Conservation (phyloP, 2,797 vertebrate genomes). For the Miichthys miiuy region DNA sequence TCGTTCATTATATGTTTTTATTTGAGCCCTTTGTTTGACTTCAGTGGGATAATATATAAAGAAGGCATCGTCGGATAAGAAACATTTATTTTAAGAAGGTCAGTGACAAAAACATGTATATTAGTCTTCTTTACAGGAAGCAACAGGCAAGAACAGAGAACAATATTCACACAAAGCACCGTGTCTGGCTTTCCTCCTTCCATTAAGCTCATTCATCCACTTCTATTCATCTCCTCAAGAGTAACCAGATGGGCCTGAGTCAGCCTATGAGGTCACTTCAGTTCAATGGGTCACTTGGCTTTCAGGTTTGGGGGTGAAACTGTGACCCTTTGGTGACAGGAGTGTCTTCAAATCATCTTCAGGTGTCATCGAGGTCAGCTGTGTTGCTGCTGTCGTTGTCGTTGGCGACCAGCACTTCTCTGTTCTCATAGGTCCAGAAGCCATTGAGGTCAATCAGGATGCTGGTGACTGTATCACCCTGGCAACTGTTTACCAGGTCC, state of each 20-base stretch:
- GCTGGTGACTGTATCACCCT: conserved; percentile 97
- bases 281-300: not conserved
- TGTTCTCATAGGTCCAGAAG: conserved; percentile 99
- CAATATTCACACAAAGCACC: conserved; percentile 10
- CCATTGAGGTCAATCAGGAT: conserved; percentile 99
- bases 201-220: not conserved
- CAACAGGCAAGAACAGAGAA: not conserved
- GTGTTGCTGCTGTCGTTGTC: conserved; percentile 86
- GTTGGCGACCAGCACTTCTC: conserved; percentile 95
- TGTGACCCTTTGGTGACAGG: not conserved
- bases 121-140: not conserved
- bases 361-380: conserved; percentile 90
- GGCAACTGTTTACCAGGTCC: conserved; percentile 96
- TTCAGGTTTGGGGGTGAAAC: not conserved
- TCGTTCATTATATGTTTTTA: not conserved
- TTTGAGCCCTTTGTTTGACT: not conserved
- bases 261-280: not conserved
- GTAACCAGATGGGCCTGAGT: not conserved
- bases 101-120: not conserved
- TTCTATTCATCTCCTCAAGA: not conserved
- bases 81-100: conserved; percentile 21
- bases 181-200: not conserved
- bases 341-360: conserved; percentile 51
- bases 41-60: not conserved
- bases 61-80: not conserved